Evolutionary conservation across 2,113 vertebrate species (phyloP), one percentile per base, ranked within the genome.

Genomic region (Vicugna pacos): DNA sequence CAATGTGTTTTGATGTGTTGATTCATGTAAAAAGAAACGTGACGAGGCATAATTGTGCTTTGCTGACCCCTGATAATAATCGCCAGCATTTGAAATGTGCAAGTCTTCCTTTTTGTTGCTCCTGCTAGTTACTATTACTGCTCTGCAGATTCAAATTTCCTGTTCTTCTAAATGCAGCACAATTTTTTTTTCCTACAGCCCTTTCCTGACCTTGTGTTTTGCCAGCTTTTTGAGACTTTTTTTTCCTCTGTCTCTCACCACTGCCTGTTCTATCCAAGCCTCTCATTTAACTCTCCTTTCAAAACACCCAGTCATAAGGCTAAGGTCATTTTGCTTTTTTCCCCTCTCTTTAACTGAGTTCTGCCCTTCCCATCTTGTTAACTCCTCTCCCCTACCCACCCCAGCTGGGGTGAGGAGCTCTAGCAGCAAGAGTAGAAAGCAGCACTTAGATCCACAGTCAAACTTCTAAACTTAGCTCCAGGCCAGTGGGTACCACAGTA

Each of bases 381-480:
- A 16, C 69, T 75, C 52, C 48, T 73, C 9, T 91, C 48, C 54
- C n/a, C 20, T 65, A 26, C 20, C 15, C 11, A 1, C 30, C 9
- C 30, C 52, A 92, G 19, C 30, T 26, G 30, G n/a, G 50, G 50
- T 77, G 58, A 92, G 58, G 9, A 94, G 11, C 67, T 90, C 32
- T 32, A 90, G 54, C 48, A 72, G 48, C 62, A 89, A 69, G 8
- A 85, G 13, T 84, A 46, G 22, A 90, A 75, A 84, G 52, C 52
- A 81, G 28, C 65, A 56, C 76, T 94, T 80, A 92, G 70, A 94
- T 64, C 42, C 65, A 64, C 64, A 88, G 42, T 48, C 6, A 5
- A 94, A 84, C 50, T 75, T 91, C 90, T 96, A 87, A 84, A 93
- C 48, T 96, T 81, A 83, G 90, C 72, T 60, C 42, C 62, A 72